These are phyloP conservation scores for Horisme vitalbata DNA, from an alignment of 2,888 invertebrate genomes.

Conservation along the genomic window DNA sequence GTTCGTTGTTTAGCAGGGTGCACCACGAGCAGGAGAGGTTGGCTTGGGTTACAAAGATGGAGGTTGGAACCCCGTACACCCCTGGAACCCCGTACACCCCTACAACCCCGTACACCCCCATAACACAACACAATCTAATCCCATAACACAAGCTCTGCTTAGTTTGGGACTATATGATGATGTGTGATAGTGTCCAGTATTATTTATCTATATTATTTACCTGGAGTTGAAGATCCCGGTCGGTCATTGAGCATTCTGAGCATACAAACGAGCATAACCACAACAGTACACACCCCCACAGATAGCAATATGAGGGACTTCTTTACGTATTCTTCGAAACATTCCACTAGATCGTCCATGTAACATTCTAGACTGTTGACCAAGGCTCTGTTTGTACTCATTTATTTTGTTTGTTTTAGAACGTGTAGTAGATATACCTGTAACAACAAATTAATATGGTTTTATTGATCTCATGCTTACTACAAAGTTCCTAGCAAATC, in stretches of 20 bases:
- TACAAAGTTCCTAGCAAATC: too few relatives aligned
- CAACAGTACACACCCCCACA: constrained; percentile 46
- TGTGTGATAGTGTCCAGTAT: too few relatives aligned
- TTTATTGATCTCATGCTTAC: neutral
- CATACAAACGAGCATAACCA: constrained; percentile 37
- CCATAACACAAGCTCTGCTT: too few relatives aligned
- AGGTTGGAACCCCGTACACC: too few relatives aligned
- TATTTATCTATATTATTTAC: neutral
- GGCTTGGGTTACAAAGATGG: too few relatives aligned
- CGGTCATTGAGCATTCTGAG: constrained; percentile 6
- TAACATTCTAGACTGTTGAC: constrained; percentile 49
- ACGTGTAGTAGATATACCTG: constrained; percentile 72
- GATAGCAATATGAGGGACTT: constrained; percentile 55
- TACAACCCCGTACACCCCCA: too few relatives aligned
- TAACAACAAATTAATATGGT: constrained; percentile 27
- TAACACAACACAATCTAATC: too few relatives aligned
- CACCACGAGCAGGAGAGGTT: too few relatives aligned
- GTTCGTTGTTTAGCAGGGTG: too few relatives aligned
- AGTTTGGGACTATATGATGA: too few relatives aligned
- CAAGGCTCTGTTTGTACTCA: constrained; percentile 47
- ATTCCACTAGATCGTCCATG: constrained; percentile 54
- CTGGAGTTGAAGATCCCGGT: constrained; percentile 1
- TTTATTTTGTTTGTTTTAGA: constrained; percentile 49
- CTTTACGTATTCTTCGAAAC: constrained; percentile 57
- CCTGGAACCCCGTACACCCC: too few relatives aligned